phyloP scores from a whole-genome alignment of 1,140 invertebrate genomes.

The Drosophila sproati region DNA sequence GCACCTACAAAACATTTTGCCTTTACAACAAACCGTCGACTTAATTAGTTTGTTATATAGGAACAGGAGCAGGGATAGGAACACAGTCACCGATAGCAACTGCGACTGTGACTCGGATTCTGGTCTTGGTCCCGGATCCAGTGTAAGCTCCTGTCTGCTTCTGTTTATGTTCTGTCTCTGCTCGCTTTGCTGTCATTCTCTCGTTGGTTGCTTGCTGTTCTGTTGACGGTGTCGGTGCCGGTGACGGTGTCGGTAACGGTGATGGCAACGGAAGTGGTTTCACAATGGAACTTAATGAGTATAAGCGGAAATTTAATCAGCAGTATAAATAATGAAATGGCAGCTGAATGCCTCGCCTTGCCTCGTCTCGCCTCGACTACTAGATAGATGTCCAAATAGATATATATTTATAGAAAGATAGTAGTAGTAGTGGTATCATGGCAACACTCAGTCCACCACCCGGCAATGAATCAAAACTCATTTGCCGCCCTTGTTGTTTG shows the following conservation, averaged over 20 bases:
- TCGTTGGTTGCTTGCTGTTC: background rate
- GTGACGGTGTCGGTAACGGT: constrained; percentile 5
- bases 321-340: constrained; percentile 83
- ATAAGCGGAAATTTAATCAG: constrained; percentile 83
- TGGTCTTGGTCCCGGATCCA: background rate
- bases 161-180: background rate
- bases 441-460: background rate
- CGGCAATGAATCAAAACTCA: constrained; percentile 68
- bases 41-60: constrained; percentile 79
- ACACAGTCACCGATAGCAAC: constrained; percentile 32
- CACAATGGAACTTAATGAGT: constrained; percentile 81
- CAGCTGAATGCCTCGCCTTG: constrained; percentile 64
- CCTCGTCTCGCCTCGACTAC: constrained; percentile 28
- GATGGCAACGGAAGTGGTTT: constrained; percentile 68
- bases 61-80: background rate
- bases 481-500: constrained; percentile 66
- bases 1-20: constrained; percentile 65
- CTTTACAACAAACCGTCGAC: constrained; percentile 64
- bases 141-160: background rate
- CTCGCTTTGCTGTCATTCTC: background rate
- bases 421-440: background rate
- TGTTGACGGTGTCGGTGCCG: constrained; percentile 14
- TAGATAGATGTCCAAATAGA: constrained; percentile 31
- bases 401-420: background rate
- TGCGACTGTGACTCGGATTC: constrained; percentile 1